These are phyloP conservation scores for Prenolepis imparis DNA, from an alignment of 2,888 invertebrate genomes.

Conservation along the genomic window DNA sequence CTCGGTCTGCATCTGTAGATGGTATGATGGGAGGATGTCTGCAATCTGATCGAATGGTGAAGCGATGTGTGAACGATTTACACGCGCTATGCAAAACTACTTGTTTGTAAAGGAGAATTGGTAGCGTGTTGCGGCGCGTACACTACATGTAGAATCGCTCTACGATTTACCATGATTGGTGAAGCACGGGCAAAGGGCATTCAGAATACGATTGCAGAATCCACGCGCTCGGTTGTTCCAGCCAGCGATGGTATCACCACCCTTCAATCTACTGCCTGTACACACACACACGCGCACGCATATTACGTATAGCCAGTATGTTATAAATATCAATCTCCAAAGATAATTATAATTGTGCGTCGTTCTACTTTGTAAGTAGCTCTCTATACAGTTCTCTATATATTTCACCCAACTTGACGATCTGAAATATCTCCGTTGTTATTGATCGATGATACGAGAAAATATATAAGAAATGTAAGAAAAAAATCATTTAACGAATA, in stretches of 20 bases:
- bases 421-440: conserved; percentile 37
- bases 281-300: conserved; percentile 71
- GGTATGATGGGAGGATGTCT: conserved; percentile 37
- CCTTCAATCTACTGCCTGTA: conserved; percentile 84
- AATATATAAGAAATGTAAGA: conserved; percentile 9
- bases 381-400: conserved; percentile 21
- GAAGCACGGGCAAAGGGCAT: conserved; percentile 85
- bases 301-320: conserved; percentile 18
- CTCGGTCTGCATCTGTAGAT: conserved; percentile 30
- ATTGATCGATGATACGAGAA: conserved; percentile 6
- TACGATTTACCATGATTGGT: conserved; percentile 85
- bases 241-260: conserved; percentile 81
- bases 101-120: conserved; percentile 33
- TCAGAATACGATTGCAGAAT: conserved; percentile 85
- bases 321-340: conserved; percentile 49
- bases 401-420: conserved; percentile 16
- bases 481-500: neutral
- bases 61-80: conserved; percentile 60
- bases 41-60: conserved; percentile 50
- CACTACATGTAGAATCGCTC: conserved; percentile 71
- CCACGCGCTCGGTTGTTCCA: conserved; percentile 86
- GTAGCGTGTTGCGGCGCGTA: conserved; percentile 45
- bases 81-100: conserved; percentile 62
- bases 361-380: conserved; percentile 36
- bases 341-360: conserved; percentile 48